Evolutionary conservation across 1,140 invertebrate genomes (phyloP).

Genomic region (Pteromalus puparum): DNA sequence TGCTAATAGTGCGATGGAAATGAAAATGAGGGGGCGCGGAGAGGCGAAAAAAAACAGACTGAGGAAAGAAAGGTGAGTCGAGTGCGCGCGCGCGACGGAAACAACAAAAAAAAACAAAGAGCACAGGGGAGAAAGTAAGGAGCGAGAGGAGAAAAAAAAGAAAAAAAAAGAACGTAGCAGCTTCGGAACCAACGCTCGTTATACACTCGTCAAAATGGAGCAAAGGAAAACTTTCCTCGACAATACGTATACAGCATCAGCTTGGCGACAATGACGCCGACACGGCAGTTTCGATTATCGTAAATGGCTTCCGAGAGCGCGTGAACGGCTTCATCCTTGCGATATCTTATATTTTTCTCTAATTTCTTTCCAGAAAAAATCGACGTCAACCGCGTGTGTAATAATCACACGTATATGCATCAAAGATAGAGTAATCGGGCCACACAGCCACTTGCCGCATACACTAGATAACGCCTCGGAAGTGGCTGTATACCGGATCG

Average conservation of each 20-base stretch:
- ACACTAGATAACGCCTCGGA: not conserved
- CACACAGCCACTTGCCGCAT: too few species aligned
- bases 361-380: not conserved
- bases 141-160: not conserved
- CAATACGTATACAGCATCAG: not conserved
- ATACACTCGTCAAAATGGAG: slow-evolving; percentile 32
- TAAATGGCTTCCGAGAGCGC: slow-evolving; percentile 5
- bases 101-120: not conserved
- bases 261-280: slow-evolving; percentile 10
- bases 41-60: not conserved
- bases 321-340: not conserved
- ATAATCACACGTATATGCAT: too few species aligned
- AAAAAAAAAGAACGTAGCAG: not conserved
- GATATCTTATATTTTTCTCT: slow-evolving; percentile 5
- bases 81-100: not conserved
- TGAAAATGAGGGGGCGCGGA: slow-evolving; percentile 12
- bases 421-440: too few species aligned
- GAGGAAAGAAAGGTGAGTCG: not conserved
- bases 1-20: slow-evolving; percentile 26
- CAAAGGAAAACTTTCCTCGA: slow-evolving; percentile 21
- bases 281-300: slow-evolving; percentile 4
- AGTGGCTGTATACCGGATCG: not conserved
- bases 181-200: not conserved
- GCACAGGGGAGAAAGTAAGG: not conserved
- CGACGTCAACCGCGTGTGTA: too few species aligned